A percentile compares a stretch with the other conserved stretches of the same genome.
phyloP scores from a whole-genome alignment of 2,888 invertebrate genomes.

The Drosophila suboccidentalis region DNA sequence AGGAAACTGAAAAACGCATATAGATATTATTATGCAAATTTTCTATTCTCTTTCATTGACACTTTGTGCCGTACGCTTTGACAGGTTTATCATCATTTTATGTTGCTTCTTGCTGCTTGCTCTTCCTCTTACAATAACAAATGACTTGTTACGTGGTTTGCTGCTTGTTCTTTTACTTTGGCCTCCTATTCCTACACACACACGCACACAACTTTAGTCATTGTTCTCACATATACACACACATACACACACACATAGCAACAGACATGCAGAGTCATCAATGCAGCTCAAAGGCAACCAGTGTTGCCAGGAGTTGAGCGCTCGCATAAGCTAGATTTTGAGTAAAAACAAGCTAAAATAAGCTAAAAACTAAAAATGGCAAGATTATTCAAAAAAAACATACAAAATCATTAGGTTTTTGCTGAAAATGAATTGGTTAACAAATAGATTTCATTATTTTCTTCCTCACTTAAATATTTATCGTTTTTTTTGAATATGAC shows the following conservation, averaged over 20 bases:
- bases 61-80: constrained; percentile 54
- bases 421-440: too few relatives aligned
- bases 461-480: too few relatives aligned
- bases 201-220: constrained; percentile 37
- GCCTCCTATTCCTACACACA: constrained; percentile 11
- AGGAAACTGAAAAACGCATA: constrained; percentile 38
- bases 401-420: too few relatives aligned
- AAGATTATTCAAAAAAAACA: too few relatives aligned
- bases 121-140: constrained; percentile 48
- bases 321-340: too few relatives aligned
- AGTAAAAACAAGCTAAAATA: too few relatives aligned
- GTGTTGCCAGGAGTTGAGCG: too few relatives aligned
- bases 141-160: constrained; percentile 62
- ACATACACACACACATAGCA: constrained; percentile 4
- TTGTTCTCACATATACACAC: constrained; percentile 37
- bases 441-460: too few relatives aligned
- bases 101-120: constrained; percentile 19
- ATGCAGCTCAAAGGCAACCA: constrained; percentile 44
- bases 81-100: constrained; percentile 73
- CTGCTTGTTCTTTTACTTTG: constrained; percentile 36
- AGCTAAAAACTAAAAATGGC: too few relatives aligned
- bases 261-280: constrained; percentile 31
- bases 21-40: constrained; percentile 74
- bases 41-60: constrained; percentile 60
- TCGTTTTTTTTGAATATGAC: too few relatives aligned